These are phyloP conservation scores for Sycophila texana DNA, from an alignment of 2,888 invertebrate species.

Conservation along the genomic window DNA sequence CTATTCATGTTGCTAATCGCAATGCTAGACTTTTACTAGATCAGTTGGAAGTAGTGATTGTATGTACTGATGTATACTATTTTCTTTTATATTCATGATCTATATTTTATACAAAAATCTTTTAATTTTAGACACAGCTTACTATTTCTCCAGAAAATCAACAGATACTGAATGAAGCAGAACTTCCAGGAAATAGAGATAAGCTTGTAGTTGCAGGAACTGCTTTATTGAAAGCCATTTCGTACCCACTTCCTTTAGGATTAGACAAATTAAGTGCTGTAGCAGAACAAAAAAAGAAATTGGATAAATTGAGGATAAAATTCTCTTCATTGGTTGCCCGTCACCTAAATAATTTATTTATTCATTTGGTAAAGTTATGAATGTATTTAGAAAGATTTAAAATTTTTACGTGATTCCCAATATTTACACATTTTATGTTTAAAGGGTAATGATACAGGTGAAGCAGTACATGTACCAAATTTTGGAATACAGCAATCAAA, in stretches of 20 bases:
- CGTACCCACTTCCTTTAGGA: slow-evolving; percentile 70
- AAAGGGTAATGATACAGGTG: slow-evolving; percentile 84
- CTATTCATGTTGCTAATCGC: slow-evolving; percentile 89
- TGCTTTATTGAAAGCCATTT: slow-evolving; percentile 85
- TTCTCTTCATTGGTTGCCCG: slow-evolving; percentile 90
- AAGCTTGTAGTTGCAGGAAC: slow-evolving; percentile 84
- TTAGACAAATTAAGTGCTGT: slow-evolving; percentile 82
- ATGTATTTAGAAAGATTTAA: slow-evolving; percentile 26
- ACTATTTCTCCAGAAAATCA: slow-evolving; percentile 84
- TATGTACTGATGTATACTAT: slow-evolving; percentile 74
- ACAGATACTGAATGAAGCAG: slow-evolving; percentile 83
- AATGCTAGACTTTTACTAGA: slow-evolving; percentile 89
- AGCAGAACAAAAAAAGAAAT: slow-evolving; percentile 86
- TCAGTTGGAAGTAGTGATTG: slow-evolving; percentile 87
- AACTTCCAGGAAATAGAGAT: slow-evolving; percentile 81
- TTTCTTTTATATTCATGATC: slow-evolving; percentile 17
- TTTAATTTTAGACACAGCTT: slow-evolving; percentile 79
- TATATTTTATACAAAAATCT: slow-evolving; percentile 31
- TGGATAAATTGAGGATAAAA: slow-evolving; percentile 86
- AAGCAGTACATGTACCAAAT: slow-evolving; percentile 69
- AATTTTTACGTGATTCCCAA: slow-evolving; percentile 38
- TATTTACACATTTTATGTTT: slow-evolving; percentile 41
- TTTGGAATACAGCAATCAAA: slow-evolving; percentile 27
- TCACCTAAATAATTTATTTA: slow-evolving; percentile 95
- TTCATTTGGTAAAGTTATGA: slow-evolving; percentile 83